Conservation (phyloP, 2,797 vertebrate species). For the Propithecus deckenii region DNA sequence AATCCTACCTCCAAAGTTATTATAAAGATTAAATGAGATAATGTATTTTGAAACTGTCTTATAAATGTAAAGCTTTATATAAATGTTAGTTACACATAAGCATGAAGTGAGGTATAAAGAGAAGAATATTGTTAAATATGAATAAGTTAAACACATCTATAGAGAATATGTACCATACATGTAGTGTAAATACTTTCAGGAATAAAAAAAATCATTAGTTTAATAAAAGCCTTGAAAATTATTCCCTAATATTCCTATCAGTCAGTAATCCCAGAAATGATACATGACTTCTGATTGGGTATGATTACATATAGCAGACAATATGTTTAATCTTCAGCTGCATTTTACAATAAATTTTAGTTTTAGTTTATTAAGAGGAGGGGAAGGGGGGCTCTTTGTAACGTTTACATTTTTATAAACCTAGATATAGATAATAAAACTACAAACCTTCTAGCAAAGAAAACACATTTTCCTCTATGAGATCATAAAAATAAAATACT, state of each 20-base stretch:
- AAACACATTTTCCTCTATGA: conserved; percentile 58
- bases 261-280: conserved; percentile 65
- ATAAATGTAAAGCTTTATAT: not conserved
- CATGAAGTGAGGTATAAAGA: conserved; percentile 16
- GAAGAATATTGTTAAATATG: not conserved
- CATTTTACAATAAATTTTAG: conserved; percentile 59
- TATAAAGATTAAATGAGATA: conserved; percentile 38
- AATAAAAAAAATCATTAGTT: conserved; percentile 74
- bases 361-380: conserved; percentile 67
- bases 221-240: conserved; percentile 74
- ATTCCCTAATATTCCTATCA: conserved; percentile 49
- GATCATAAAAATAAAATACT: conserved; percentile 57
- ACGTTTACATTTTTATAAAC: conserved; percentile 64
- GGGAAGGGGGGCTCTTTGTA: conserved; percentile 23
- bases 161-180: not conserved
- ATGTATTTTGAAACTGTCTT: not conserved
- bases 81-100: conserved; percentile 4
- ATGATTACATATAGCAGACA: conserved; percentile 58
- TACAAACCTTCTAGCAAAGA: conserved; percentile 49
- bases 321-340: conserved; percentile 70
- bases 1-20: not conserved
- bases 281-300: conserved; percentile 64
- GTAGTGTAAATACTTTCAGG: conserved; percentile 40
- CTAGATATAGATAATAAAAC: conserved; percentile 47
- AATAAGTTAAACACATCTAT: not conserved